phyloP scores from a whole-genome alignment of 2,113 vertebrate species.

The Australoheros scitulus region DNA sequence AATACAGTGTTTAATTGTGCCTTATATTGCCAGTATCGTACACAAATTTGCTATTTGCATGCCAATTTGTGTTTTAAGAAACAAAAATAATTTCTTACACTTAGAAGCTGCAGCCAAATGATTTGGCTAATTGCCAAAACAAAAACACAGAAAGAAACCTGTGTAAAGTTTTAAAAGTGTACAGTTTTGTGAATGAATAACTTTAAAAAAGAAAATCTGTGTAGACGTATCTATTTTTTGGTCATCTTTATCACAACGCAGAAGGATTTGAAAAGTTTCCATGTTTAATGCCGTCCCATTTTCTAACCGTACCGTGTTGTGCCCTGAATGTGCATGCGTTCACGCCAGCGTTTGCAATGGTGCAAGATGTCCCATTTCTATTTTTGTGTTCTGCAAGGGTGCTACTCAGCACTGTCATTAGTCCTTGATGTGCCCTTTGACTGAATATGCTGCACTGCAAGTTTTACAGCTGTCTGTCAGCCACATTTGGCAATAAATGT shows the following conservation, averaged over 20 bases:
- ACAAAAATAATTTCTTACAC: not conserved
- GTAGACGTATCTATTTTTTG: not conserved
- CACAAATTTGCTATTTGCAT: slow-evolving; percentile 39
- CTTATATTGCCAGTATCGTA: slow-evolving; percentile 30
- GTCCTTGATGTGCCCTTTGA: slow-evolving; percentile 4
- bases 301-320: not conserved
- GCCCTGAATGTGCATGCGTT: not conserved
- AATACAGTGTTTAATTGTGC: slow-evolving; percentile 37
- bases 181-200: slow-evolving; percentile 62
- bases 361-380: slow-evolving; percentile 14
- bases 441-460: slow-evolving; percentile 1
- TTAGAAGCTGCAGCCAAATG: not conserved
- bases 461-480: not conserved
- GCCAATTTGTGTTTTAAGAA: slow-evolving; percentile 19
- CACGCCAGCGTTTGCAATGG: not conserved
- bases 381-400: not conserved
- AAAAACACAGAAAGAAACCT: slow-evolving; percentile 32
- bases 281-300: not conserved
- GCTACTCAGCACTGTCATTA: not conserved
- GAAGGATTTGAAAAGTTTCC: not conserved
- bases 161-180: slow-evolving; percentile 33
- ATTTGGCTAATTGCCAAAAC: slow-evolving; percentile 26
- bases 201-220: not conserved
- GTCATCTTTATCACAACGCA: not conserved
- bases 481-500: not conserved